A percentile compares a stretch with the other conserved stretches of the same genome.
These are phyloP conservation scores for Pedetes capensis DNA, from an alignment of 2,113 vertebrate species.

Conservation along the genomic window DNA sequence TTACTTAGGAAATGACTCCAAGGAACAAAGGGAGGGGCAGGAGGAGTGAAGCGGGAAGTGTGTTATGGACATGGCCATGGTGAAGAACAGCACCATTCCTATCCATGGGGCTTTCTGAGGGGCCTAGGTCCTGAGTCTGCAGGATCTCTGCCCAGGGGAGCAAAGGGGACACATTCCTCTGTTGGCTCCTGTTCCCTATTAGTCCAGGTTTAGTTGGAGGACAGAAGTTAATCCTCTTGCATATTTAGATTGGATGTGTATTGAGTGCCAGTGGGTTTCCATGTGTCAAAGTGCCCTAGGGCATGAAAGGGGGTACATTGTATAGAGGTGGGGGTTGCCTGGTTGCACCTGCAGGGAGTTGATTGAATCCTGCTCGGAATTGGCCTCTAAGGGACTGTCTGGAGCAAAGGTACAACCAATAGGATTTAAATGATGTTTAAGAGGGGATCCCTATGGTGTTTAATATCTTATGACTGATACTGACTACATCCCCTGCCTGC, in stretches of 20 bases:
- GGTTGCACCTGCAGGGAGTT: background rate
- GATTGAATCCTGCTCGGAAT: background rate
- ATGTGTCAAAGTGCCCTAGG: background rate
- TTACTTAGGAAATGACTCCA: background rate
- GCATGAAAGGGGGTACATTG: background rate
- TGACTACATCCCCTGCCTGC: background rate
- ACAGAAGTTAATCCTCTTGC: background rate
- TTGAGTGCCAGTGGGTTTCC: background rate
- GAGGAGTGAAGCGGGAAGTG: background rate
- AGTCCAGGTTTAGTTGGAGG: background rate
- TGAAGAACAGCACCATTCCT: background rate
- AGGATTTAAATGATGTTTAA: background rate
- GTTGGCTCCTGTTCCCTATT: background rate
- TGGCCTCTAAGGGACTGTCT: background rate
- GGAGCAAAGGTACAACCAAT: background rate
- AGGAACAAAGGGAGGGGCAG: background rate
- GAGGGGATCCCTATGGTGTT: background rate
- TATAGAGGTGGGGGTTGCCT: no score
- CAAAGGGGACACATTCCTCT: background rate
- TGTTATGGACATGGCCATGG: background rate
- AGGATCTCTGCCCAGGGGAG: background rate
- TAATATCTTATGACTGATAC: background rate
- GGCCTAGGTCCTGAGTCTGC: background rate
- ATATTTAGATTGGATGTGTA: background rate
- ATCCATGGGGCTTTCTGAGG: background rate